Conservation (phyloP, 2,797 vertebrate genomes). For the Gymnodraco acuticeps region DNA sequence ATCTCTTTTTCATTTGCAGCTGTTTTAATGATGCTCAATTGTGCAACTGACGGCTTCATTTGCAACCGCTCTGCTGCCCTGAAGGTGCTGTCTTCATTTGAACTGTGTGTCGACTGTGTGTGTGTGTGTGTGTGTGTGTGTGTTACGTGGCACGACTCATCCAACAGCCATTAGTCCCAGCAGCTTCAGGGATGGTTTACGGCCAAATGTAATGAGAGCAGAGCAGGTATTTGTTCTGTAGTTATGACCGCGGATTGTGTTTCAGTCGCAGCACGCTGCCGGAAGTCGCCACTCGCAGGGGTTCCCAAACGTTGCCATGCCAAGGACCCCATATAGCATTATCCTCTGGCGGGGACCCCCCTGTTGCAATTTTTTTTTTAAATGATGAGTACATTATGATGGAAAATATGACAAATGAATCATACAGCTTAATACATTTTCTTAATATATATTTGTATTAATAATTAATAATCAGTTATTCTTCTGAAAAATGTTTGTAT, state of each 20-base stretch:
- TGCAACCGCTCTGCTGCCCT: constrained; percentile 20
- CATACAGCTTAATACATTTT: too few species aligned
- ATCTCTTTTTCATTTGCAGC: constrained; percentile 21
- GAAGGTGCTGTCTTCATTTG: background rate
- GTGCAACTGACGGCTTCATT: constrained; percentile 32
- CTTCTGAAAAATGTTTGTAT: too few species aligned
- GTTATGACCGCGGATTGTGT: constrained; percentile 16
- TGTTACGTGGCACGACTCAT: background rate
- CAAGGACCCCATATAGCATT: too few species aligned
- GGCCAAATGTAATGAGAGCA: constrained; percentile 17
- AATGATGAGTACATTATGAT: too few species aligned
- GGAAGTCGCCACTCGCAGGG: too few species aligned
- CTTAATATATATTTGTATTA: too few species aligned
- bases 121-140: constrained; percentile 8
- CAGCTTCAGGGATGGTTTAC: constrained; percentile 12
- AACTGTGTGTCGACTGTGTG: background rate
- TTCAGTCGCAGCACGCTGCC: background rate
- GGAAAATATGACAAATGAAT: too few species aligned
- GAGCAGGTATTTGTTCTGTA: constrained; percentile 29
- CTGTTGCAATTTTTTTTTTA: too few species aligned
- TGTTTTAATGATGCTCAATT: constrained; percentile 46
- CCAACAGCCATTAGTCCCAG: constrained; percentile 12
- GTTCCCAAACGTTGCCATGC: too few species aligned
- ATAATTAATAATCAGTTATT: too few species aligned
- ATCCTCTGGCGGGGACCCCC: too few species aligned